Evolutionary conservation across 1,140 invertebrate species (phyloP), one percentile per base, ranked within the genome.

Genomic region (Trigoniulus corallinus): DNA sequence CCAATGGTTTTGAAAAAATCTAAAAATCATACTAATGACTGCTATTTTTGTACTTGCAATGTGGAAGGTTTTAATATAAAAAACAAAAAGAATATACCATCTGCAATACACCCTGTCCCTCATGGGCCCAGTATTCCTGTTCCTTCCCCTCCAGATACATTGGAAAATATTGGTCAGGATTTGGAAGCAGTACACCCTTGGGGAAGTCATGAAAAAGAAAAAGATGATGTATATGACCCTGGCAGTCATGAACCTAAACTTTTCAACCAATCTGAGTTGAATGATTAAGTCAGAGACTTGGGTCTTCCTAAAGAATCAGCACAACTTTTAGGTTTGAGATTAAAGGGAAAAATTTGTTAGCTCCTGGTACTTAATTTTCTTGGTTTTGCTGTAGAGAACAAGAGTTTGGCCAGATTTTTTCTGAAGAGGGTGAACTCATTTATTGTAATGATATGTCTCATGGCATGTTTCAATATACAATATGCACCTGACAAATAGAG

Each of bases 1-100:
- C 55, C 58, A 47, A 56, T 47, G 53, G 46, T n/a, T 59, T 45
- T 47, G 57, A 59, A 51, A 34, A 53, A 56, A 50, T 53, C 50
- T 1, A 53, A 22, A 44, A 47, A 55, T 47, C 48, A 57, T 42
- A n/a, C 25, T 12, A 26, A 18, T 34, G 50, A 55, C 51, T 59
- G 52, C 41, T 59, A 57, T 43, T 59, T 58, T 24, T 59, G 57
- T 39, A n/a, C 37, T 58, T 26, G 41, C 49, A 44, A 44, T 44
- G 20, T 44, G 7, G 20, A n/a, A 20, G 43, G 43, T 10, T 44
- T 44, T 44, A 10, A 10, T 20, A 44, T 7, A 44, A 44, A 44
- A 44, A 44, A 44, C 20, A 44, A 44, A 23, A 44, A 10, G 12
- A 20, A 44, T 44, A 12, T 44, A 10, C n/a, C n/a, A 10, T 44